Conservation (phyloP, 2,888 invertebrate species). For the Azorinus chamasolen region DNA sequence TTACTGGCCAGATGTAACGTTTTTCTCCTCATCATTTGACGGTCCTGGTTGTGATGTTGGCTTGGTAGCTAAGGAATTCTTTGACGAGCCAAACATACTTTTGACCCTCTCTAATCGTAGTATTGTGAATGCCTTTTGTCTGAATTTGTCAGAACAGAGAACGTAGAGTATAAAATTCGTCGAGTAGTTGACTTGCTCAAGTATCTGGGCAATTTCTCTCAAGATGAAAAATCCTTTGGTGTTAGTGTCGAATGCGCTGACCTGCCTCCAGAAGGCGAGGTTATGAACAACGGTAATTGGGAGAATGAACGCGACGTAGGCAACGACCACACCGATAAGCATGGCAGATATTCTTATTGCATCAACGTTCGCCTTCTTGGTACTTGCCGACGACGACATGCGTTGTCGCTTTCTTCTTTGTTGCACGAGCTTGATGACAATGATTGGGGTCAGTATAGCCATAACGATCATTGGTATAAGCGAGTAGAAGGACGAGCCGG, state of each 20-base stretch:
- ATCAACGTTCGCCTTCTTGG: slow-evolving; percentile 24
- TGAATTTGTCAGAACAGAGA: slow-evolving; percentile 64
- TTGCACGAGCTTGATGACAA: slow-evolving; percentile 44
- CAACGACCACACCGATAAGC: slow-evolving; percentile 69
- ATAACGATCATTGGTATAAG: slow-evolving; percentile 64
- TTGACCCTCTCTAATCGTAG: no score
- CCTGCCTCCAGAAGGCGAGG: slow-evolving; percentile 49
- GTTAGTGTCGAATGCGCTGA: slow-evolving; percentile 66
- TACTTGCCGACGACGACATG: slow-evolving; percentile 7
- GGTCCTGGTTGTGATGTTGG: no score
- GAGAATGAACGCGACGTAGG: slow-evolving; percentile 69
- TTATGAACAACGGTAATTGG: slow-evolving; percentile 71
- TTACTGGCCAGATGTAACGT: no score
- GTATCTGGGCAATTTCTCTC: slow-evolving; percentile 66
- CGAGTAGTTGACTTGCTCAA: slow-evolving; percentile 75
- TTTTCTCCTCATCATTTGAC: no score
- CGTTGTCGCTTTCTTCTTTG: slow-evolving; percentile 25
- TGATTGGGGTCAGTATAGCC: slow-evolving; percentile 62
- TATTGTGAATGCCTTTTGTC: neutral
- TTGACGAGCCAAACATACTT: no score
- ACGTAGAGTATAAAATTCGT: slow-evolving; percentile 76
- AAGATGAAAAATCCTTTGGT: slow-evolving; percentile 49
- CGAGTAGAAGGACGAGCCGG: slow-evolving; percentile 61
- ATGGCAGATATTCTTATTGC: slow-evolving; percentile 61
- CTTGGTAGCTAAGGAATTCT: no score